phyloP scores from a whole-genome alignment of 92 coral and sea anemone genomes.

The Desmophyllum pertusum region DNA sequence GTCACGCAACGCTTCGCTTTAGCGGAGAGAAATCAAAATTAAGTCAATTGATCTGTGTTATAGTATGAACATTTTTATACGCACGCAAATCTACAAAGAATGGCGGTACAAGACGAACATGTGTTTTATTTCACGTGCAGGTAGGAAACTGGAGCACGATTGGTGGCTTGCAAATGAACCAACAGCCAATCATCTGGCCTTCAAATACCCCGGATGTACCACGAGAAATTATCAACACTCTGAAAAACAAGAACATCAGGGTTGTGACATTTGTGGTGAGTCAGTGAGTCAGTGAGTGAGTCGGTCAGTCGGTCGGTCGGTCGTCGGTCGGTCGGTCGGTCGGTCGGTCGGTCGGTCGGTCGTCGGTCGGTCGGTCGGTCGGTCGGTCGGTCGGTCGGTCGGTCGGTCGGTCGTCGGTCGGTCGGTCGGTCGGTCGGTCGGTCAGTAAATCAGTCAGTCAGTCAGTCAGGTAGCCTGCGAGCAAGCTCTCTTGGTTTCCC shows the following conservation, averaged over 20 bases:
- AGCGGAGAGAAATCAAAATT: too few relatives aligned
- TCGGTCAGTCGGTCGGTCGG: background rate
- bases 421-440: too few relatives aligned
- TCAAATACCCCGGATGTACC: conserved; percentile 50
- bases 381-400: background rate
- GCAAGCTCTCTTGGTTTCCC: too few relatives aligned
- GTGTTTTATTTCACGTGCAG: conserved; percentile 4
- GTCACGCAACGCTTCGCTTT: too few relatives aligned
- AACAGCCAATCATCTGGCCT: conserved; percentile 54
- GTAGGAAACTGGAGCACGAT: conserved; percentile 57
- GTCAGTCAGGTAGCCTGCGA: too few relatives aligned
- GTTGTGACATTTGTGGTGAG: conserved; percentile 61
- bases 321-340: too few relatives aligned
- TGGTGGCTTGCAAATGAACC: conserved; percentile 17
- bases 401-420: background rate
- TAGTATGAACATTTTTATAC: too few relatives aligned
- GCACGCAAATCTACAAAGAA: background rate
- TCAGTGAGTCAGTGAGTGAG: background rate
- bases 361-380: background rate
- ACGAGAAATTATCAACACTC: conserved; percentile 52
- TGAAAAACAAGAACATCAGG: conserved; percentile 54
- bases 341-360: too few relatives aligned
- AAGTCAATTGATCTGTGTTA: too few relatives aligned
- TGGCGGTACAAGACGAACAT: background rate
- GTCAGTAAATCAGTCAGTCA: too few relatives aligned